Conservation (phyloP, 2,797 vertebrate species). For the Ceryle rudis region DNA sequence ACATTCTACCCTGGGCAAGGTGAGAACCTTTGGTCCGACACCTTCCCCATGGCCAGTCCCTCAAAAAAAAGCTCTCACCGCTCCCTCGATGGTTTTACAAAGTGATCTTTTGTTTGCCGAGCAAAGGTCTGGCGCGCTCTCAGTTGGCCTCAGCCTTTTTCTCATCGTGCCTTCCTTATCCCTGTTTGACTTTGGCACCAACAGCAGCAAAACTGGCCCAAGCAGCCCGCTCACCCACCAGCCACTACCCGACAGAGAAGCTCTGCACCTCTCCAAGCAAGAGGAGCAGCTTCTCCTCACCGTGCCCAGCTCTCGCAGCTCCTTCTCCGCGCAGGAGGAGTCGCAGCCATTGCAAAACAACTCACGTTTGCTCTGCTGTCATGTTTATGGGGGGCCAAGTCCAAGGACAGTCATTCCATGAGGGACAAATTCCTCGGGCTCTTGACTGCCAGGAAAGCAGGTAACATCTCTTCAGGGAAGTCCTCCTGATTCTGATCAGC, state of each 20-base stretch:
- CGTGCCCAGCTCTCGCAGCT: accelerated
- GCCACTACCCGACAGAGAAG: not conserved
- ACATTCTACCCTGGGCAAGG: not conserved
- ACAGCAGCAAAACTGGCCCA: conserved; percentile 9
- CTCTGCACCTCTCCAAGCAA: not conserved
- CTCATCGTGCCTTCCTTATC: not conserved
- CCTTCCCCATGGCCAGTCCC: not conserved
- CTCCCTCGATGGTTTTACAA: not conserved
- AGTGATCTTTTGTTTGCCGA: conserved; percentile 31
- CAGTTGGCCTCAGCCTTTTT: not conserved
- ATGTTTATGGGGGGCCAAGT: not conserved
- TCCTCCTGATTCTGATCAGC: not conserved
- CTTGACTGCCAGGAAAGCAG: not conserved
- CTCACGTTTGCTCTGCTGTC: not conserved
- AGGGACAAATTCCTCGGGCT: not conserved
- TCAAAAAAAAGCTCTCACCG: not conserved
- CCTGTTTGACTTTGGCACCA: conserved; percentile 30
- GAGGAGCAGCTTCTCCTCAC: not conserved
- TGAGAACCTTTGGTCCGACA: not conserved
- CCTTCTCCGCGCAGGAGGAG: not conserved
- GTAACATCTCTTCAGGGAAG: not conserved
- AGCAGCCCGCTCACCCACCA: not conserved
- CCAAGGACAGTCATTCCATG: not conserved
- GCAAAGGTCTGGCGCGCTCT: conserved; percentile 19
- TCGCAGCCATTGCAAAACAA: not conserved